These are phyloP conservation scores for Folsomia manolachei DNA, from an alignment of 2,888 invertebrate species.

Conservation along the genomic window DNA sequence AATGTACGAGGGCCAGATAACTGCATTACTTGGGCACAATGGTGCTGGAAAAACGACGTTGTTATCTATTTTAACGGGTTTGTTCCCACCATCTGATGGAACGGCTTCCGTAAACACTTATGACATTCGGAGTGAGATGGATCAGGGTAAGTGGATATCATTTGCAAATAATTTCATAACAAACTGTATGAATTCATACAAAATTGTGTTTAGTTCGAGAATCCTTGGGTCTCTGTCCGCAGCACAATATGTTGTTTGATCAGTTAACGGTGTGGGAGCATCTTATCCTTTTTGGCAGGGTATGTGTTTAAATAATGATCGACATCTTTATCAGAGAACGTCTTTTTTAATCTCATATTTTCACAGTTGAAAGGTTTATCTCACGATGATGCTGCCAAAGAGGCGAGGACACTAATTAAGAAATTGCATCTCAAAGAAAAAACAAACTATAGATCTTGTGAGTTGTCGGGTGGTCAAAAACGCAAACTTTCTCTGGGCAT, in stretches of 20 bases:
- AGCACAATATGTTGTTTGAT: conserved; percentile 79
- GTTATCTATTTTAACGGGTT: conserved; percentile 68
- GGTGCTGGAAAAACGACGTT: conserved; percentile 65
- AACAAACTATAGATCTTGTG: conserved; percentile 60
- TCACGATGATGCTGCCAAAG: conserved; percentile 56
- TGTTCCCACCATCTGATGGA: conserved; percentile 63
- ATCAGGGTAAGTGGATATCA: conserved; percentile 54
- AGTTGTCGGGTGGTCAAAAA: conserved; percentile 90
- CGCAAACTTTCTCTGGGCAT: conserved; percentile 82
- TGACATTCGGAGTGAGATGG: conserved; percentile 66
- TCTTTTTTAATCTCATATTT: background rate
- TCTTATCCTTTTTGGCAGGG: conserved; percentile 76
- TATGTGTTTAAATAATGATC: conserved; percentile 24
- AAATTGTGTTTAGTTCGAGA: conserved; percentile 68
- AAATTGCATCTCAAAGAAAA: conserved; percentile 67
- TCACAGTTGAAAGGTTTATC: conserved; percentile 62
- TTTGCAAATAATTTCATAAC: background rate
- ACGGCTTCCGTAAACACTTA: conserved; percentile 69
- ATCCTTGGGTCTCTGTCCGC: conserved; percentile 76
- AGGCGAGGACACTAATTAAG: conserved; percentile 61
- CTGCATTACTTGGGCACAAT: conserved; percentile 69
- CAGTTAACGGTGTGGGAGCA: conserved; percentile 79
- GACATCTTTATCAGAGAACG: background rate
- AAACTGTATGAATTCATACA: conserved; percentile 7
- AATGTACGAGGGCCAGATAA: conserved; percentile 79